Evolutionary conservation across 2,888 invertebrate genomes (phyloP).

Genomic region (Chironomus tentans): DNA sequence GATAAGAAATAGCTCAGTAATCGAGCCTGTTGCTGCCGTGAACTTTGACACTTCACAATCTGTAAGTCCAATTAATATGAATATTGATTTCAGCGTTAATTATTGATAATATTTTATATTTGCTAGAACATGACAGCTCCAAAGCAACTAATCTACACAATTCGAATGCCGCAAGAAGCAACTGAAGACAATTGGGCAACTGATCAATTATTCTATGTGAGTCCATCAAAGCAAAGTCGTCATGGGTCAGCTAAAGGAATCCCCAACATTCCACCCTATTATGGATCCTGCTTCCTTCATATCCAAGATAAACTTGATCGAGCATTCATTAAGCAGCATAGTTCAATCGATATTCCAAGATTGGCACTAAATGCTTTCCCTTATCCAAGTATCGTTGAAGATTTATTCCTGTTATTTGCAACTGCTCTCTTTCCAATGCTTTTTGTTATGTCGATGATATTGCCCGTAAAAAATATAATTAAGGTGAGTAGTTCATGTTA

Average conservation of each 20-base stretch:
- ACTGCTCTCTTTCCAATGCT: conserved; percentile 62
- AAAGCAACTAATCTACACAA: neutral
- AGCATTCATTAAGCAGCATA: conserved; percentile 38
- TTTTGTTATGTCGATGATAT: conserved; percentile 69
- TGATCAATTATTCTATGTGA: conserved; percentile 46
- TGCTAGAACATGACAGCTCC: neutral
- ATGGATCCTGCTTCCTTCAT: conserved; percentile 53
- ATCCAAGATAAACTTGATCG: conserved; percentile 51
- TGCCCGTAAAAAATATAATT: conserved; percentile 67
- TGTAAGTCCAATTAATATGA: neutral
- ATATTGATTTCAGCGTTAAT: neutral
- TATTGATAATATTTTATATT: neutral
- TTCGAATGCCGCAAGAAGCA: neutral
- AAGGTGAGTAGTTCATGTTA: conserved; percentile 38
- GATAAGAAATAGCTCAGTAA: neutral
- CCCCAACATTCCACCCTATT: conserved; percentile 48
- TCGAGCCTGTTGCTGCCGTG: neutral
- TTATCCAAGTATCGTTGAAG: conserved; percentile 59
- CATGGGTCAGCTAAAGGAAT: neutral
- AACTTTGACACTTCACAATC: neutral
- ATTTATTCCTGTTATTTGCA: conserved; percentile 55
- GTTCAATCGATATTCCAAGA: conserved; percentile 34
- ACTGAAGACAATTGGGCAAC: conserved; percentile 44
- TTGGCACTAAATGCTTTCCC: conserved; percentile 51
- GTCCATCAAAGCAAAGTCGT: neutral